Evolutionary conservation across 2,888 invertebrate species (phyloP).

Genomic region (Dasypolia templi): DNA sequence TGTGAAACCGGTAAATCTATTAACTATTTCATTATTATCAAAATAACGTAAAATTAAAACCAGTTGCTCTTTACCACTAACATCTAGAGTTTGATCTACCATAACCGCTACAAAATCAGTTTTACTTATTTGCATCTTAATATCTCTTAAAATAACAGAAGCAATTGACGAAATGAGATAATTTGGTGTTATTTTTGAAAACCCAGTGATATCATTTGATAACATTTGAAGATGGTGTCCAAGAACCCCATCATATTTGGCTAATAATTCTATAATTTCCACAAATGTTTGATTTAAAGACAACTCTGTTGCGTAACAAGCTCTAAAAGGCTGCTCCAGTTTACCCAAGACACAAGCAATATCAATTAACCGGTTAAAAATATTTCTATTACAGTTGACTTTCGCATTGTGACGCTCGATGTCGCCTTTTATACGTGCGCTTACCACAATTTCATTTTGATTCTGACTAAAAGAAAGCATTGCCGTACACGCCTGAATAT

Average conservation of each 20-base stretch:
- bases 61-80: not conserved
- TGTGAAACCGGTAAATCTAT: not conserved
- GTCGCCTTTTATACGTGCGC: not conserved
- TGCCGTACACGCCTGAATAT: not conserved
- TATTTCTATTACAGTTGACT: not conserved
- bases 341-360: not conserved
- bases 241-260: not conserved
- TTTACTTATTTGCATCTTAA: not conserved
- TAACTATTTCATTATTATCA: not conserved
- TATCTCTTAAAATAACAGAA: not conserved
- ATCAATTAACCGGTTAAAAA: not conserved
- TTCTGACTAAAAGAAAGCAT: constrained; percentile 1
- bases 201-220: not conserved
- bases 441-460: not conserved
- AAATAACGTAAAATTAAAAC: constrained; percentile 3
- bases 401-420: not conserved
- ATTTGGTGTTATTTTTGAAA: not conserved
- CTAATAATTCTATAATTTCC: not conserved
- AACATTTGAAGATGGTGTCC: not conserved
- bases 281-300: not conserved
- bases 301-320: no score
- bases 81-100: not conserved
- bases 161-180: not conserved
- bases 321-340: not conserved
- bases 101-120: not conserved